Conservation (phyloP, 1,140 invertebrate species). For the Tachypleus tridentatus region DNA sequence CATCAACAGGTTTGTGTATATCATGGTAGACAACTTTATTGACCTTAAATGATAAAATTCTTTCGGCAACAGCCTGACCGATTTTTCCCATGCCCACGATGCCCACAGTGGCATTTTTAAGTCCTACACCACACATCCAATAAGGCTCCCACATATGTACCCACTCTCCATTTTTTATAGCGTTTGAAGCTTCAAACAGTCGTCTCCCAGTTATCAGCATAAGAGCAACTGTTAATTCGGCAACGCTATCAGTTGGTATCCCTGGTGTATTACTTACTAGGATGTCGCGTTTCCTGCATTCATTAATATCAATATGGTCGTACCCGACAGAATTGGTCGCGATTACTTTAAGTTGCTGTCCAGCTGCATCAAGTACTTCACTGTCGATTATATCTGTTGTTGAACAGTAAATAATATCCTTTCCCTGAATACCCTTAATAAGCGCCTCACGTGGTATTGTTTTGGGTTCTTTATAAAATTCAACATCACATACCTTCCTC, state of each 20-base stretch:
- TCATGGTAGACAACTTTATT: constrained; percentile 30
- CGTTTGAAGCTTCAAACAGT: constrained; percentile 12
- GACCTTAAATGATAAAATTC: constrained; percentile 29
- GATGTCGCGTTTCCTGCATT: constrained; percentile 22
- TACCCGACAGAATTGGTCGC: constrained; percentile 77
- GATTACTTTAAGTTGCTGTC: constrained; percentile 59
- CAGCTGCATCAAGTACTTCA: constrained; percentile 34
- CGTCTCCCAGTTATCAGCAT: constrained; percentile 16
- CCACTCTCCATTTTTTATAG: constrained; percentile 14
- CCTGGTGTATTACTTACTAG: constrained; percentile 17
- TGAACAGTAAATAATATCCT: constrained; percentile 65
- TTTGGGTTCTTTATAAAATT: constrained; percentile 45
- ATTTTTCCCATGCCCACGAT: background rate
- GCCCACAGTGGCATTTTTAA: constrained; percentile 10
- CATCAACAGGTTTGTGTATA: constrained; percentile 16
- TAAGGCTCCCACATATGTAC: background rate
- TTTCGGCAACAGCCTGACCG: constrained; percentile 31
- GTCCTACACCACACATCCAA: constrained; percentile 9
- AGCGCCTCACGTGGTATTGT: constrained; percentile 56
- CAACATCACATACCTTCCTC: constrained; percentile 39
- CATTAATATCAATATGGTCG: constrained; percentile 39
- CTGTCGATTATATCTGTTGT: constrained; percentile 73
- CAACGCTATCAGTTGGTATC: constrained; percentile 19
- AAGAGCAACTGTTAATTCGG: constrained; percentile 19
- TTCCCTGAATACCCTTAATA: constrained; percentile 51